Percentiles rank a stretch among this genome's conserved stretches.
Conservation (phyloP, 1,140 invertebrate species). For the Psix sp. region DNA sequence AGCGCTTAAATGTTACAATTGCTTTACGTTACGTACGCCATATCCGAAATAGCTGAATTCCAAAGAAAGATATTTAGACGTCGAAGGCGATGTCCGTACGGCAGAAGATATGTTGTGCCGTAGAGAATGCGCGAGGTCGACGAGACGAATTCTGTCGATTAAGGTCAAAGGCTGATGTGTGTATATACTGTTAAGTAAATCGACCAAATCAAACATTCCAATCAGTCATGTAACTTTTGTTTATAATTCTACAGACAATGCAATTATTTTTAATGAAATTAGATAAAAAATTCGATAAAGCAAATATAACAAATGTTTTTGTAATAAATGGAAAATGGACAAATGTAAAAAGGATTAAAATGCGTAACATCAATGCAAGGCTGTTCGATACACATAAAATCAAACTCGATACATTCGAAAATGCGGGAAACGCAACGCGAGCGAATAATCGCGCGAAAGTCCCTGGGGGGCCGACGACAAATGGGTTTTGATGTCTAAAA, state of each 20-base stretch:
- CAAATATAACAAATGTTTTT: too few relatives aligned
- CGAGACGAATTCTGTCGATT: constrained; percentile 71
- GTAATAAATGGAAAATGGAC: too few relatives aligned
- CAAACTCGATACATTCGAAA: constrained; percentile 17
- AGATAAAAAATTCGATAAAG: too few relatives aligned
- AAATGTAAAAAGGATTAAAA: too few relatives aligned
- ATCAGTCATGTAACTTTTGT: too few relatives aligned
- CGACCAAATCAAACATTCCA: constrained; percentile 32
- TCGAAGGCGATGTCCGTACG: constrained; percentile 35
- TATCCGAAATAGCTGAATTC: constrained; percentile 44
- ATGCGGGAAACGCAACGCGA: constrained; percentile 23
- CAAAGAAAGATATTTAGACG: constrained; percentile 42
- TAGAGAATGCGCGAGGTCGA: constrained; percentile 58
- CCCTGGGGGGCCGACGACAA: constrained; percentile 30
- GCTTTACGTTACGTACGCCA: constrained; percentile 25
- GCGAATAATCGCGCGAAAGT: constrained; percentile 18
- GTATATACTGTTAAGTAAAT: constrained; percentile 54
- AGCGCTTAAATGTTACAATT: constrained; percentile 40
- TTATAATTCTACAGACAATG: too few relatives aligned
- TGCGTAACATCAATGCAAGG: too few relatives aligned
- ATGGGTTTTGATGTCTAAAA: constrained; percentile 39
- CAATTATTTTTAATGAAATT: too few relatives aligned
- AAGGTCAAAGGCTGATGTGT: constrained; percentile 69
- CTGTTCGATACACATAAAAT: constrained; percentile 22
- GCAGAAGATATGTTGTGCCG: constrained; percentile 40